These are phyloP conservation scores for Prionace glauca DNA, from an alignment of 2,797 vertebrate genomes.

Conservation along the genomic window DNA sequence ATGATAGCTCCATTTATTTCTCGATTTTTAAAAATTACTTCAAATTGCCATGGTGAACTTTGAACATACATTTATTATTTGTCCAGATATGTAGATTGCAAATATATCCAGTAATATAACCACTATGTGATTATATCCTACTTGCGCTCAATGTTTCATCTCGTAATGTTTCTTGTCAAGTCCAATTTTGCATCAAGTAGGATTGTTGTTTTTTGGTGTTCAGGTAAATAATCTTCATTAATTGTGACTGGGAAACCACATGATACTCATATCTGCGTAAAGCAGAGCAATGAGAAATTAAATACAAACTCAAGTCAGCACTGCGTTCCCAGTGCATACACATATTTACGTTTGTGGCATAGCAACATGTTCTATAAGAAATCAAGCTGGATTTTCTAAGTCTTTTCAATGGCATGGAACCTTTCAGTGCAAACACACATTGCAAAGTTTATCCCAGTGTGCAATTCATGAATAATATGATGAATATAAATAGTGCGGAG, in stretches of 20 bases:
- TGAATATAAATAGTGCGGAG: not conserved
- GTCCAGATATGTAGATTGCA: not conserved
- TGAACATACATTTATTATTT: not conserved
- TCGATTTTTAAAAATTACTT: not conserved
- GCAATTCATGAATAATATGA: not conserved
- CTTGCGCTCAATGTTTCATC: not conserved
- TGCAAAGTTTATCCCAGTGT: not conserved
- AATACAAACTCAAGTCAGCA: not conserved
- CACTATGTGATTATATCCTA: not conserved
- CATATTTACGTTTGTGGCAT: not conserved
- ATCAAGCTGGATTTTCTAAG: not conserved
- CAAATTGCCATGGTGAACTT: not conserved
- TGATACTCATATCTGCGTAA: too few species aligned
- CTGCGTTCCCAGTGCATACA: not conserved
- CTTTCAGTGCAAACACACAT: not conserved
- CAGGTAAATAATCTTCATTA: not conserved
- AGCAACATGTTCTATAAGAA: not conserved
- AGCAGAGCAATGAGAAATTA: too few species aligned
- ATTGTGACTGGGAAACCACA: not conserved
- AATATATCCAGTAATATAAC: not conserved
- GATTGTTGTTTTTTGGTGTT: not conserved
- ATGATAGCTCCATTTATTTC: not conserved
- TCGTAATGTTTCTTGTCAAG: not conserved
- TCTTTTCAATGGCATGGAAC: not conserved
- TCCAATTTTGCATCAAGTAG: not conserved